These are phyloP conservation scores for Otis tarda DNA, from an alignment of 2,113 vertebrate genomes.

Conservation along the genomic window DNA sequence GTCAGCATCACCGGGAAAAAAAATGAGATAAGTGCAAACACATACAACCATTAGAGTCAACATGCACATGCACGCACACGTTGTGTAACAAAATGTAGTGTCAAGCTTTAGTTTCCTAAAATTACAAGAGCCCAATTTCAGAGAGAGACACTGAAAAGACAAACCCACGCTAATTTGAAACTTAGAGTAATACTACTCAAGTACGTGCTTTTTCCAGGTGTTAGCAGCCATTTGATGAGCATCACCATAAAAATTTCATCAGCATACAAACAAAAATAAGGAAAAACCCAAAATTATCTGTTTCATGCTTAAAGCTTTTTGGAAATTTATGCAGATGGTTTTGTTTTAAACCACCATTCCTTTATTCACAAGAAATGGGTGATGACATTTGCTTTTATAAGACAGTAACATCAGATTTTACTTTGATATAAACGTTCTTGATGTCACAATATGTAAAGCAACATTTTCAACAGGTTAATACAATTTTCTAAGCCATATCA, in stretches of 20 bases:
- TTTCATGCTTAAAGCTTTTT: background rate
- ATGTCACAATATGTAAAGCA: background rate
- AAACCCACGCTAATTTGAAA: background rate
- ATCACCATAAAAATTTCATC: background rate
- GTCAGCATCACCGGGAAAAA: background rate
- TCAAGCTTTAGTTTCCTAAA: background rate
- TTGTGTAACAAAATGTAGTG: background rate
- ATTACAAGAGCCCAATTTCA: background rate
- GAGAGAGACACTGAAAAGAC: background rate
- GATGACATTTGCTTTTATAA: slow-evolving; percentile 1
- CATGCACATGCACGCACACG: fast-evolving
- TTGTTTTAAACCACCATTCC: background rate
- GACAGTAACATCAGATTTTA: slow-evolving; percentile 3
- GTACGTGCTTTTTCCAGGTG: background rate
- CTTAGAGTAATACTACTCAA: background rate
- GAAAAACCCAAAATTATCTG: background rate
- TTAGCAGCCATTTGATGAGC: background rate
- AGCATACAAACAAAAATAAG: background rate
- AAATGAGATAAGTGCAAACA: background rate
- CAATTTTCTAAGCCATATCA: background rate
- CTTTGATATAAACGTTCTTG: background rate
- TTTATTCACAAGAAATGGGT: background rate
- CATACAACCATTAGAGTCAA: background rate
- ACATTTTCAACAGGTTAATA: background rate
- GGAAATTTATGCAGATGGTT: background rate